Conservation (phyloP, 2,888 invertebrate species). For the Zaprionus obscuricornis region DNA sequence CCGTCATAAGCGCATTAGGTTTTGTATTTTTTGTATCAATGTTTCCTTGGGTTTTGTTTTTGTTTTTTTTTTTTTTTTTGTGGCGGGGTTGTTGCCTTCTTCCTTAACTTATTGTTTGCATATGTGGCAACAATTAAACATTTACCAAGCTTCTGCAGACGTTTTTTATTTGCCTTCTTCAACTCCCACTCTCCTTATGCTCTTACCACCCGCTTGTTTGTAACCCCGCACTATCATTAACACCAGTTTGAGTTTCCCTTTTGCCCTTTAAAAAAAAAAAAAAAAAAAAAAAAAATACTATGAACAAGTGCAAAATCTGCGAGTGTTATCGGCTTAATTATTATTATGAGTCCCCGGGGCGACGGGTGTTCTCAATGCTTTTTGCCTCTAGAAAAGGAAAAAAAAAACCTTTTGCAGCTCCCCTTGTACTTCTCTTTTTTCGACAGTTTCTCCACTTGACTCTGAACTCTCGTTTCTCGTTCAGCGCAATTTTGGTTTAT, state of each 20-base stretch:
- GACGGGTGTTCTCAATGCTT: constrained; percentile 58
- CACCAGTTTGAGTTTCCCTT: too few relatives aligned
- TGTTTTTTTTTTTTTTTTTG: constrained; percentile 1
- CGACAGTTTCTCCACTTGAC: constrained; percentile 63
- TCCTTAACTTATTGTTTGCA: constrained; percentile 72
- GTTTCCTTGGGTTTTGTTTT: too few relatives aligned
- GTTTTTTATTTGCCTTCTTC: constrained; percentile 56
- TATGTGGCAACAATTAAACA: constrained; percentile 78
- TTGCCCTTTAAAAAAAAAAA: too few relatives aligned
- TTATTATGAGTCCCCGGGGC: constrained; percentile 75
- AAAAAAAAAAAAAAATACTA: background rate
- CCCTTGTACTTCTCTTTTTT: too few relatives aligned
- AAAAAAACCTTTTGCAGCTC: too few relatives aligned
- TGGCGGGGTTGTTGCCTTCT: constrained; percentile 56
- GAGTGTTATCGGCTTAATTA: constrained; percentile 79
- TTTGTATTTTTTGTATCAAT: constrained; percentile 33
- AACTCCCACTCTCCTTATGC: background rate
- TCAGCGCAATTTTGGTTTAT: constrained; percentile 44
- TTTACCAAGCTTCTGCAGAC: constrained; percentile 67
- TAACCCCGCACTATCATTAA: constrained; percentile 58
- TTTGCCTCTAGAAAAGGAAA: too few relatives aligned
- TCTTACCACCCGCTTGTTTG: background rate
- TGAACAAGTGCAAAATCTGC: constrained; percentile 76
- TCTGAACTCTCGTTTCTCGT: constrained; percentile 2
- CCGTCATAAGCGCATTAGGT: constrained; percentile 72